phyloP scores from a whole-genome alignment of 2,888 invertebrate species.

The Idaea biselata region DNA sequence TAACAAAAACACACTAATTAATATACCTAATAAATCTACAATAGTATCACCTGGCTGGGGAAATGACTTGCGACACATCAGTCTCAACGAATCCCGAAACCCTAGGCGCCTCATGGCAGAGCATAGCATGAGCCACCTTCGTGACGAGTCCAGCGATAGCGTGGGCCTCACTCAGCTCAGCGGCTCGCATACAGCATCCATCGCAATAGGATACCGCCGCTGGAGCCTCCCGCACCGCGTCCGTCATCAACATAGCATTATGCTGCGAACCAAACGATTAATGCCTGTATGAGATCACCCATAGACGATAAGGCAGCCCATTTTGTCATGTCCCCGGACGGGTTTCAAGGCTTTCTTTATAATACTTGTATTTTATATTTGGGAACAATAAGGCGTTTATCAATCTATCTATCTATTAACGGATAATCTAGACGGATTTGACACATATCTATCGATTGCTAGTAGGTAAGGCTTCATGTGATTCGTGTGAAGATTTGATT shows the following conservation, averaged over 20 bases:
- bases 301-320: too few relatives aligned
- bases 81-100: constrained; percentile 67
- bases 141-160: constrained; percentile 64
- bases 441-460: constrained; percentile 31
- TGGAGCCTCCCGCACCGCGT: constrained; percentile 55
- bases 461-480: constrained; percentile 30
- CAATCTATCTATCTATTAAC: too few relatives aligned
- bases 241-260: constrained; percentile 62
- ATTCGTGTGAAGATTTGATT: constrained; percentile 18
- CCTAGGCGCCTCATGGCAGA: constrained; percentile 60
- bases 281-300: too few relatives aligned
- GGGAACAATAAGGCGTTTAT: too few relatives aligned
- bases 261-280: constrained; percentile 42
- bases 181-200: constrained; percentile 46
- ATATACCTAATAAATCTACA: not conserved
- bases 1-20: too few relatives aligned
- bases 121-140: constrained; percentile 59
- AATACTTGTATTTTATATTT: too few relatives aligned
- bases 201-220: constrained; percentile 47
- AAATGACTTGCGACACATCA: constrained; percentile 57
- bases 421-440: constrained; percentile 30
- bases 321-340: too few relatives aligned
- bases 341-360: too few relatives aligned
- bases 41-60: constrained; percentile 56
- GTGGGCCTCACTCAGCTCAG: constrained; percentile 69